Evolutionary conservation across 2,888 invertebrate genomes (phyloP).

Genomic region (Trimorus sp.): DNA sequence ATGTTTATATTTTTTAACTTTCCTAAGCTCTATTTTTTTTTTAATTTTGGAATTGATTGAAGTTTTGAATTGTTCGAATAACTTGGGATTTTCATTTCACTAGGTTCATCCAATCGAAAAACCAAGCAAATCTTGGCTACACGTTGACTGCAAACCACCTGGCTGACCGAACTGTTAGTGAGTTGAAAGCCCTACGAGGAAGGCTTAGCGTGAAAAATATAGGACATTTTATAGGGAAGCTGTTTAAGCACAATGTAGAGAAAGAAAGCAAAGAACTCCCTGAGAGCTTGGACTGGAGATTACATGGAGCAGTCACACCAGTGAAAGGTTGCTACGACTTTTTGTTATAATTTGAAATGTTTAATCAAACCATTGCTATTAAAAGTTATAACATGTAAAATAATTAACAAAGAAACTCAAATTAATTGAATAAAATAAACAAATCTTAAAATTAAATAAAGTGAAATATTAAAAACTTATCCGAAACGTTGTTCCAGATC

Average conservation of each 20-base stretch:
- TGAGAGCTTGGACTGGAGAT: conserved; percentile 92
- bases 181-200: conserved; percentile 89
- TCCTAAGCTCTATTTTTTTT: too few species aligned
- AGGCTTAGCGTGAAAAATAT: conserved; percentile 82
- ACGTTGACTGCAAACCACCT: conserved; percentile 92
- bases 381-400: too few species aligned
- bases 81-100: neutral
- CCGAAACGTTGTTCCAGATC: conserved; percentile 84
- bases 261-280: conserved; percentile 85
- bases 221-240: conserved; percentile 88
- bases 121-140: conserved; percentile 89
- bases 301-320: conserved; percentile 95
- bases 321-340: conserved; percentile 87
- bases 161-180: conserved; percentile 90
- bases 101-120: conserved; percentile 90
- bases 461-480: too few species aligned
- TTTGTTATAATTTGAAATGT: too few species aligned
- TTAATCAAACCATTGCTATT: too few species aligned
- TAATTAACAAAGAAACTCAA: too few species aligned
- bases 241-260: conserved; percentile 88
- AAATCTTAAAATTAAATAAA: too few species aligned
- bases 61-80: too few species aligned
- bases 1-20: too few species aligned
- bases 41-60: too few species aligned
- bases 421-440: too few species aligned